Base-by-base conservation (phyloP, 1,140 invertebrate species). In the Nasonia giraulti region DNA sequence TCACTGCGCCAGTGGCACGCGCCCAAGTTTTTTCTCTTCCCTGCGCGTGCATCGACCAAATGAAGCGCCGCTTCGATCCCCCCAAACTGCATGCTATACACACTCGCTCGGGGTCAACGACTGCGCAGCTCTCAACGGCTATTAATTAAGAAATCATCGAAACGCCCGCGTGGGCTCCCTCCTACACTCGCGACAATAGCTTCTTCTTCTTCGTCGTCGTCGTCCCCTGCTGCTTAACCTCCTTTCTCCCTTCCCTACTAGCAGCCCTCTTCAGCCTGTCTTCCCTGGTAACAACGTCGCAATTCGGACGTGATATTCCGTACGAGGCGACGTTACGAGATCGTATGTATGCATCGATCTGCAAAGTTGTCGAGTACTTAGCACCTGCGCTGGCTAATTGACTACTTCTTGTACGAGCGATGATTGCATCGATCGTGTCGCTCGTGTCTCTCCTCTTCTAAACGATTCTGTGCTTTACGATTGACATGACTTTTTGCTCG, bases 71-170 rank as follows among this genome's bases (percentile, higher is more conserved):
- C 5, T 31, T 7, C n/a, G 20, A 69, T 12, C 27, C 8, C 66
- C n/a, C n/a, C 68, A 11, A 74, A 27, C 14, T 20, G 33, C 31
- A 44, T 8, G 8, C 40, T 44, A 44, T 1, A 44, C 40, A 44
- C 27, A 27, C 27, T 27, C 27, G 27, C 7, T 44, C 10, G 27
- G 23, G 68, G 66, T 81, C 80, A 73, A 71, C 44, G 68, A 50
- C 68, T 50, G 8, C 7, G n/a, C 33, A 27, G 27, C n/a, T 44
- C 40, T 75, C 33, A 75, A 33, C 80, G 44, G 71, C 44, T 74
- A 74, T 47, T 62, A 82, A 82, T 82, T 82, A 82, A 50, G 68
- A 81, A 40, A 81, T 81, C 68, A 73, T 81, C 44, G 23, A 71
- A 69, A 47, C n/a, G 20, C 20, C 20, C 20, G 17, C 55, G 55